Evolutionary conservation across 2,113 vertebrate genomes (phyloP).

Genomic region (Melierax canorus): DNA sequence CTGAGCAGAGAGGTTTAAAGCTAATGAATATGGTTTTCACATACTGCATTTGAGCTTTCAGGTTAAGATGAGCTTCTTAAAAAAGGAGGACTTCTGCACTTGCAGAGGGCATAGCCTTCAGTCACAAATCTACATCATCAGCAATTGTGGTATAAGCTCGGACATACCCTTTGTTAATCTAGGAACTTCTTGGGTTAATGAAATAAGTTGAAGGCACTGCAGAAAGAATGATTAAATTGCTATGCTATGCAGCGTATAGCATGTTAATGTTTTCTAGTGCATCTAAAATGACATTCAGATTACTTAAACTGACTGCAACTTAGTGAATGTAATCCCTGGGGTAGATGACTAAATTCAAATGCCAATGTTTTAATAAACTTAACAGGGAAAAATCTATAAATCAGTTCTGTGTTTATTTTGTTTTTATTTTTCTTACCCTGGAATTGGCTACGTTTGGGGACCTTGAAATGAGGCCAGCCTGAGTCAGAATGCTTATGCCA

Average conservation of each 20-base stretch:
- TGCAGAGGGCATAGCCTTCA: neutral
- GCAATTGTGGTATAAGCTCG: neutral
- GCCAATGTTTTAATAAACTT: neutral
- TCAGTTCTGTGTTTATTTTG: neutral
- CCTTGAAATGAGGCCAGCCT: neutral
- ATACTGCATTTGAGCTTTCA: neutral
- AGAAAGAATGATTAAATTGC: neutral
- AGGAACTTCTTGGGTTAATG: neutral
- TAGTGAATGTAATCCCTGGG: neutral
- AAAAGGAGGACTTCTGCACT: neutral
- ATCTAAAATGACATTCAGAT: neutral
- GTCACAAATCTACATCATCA: neutral
- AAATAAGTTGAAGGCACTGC: neutral
- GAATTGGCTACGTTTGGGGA: neutral
- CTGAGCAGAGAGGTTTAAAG: neutral
- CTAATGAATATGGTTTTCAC: neutral
- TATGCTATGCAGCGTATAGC: neutral
- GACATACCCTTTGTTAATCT: neutral
- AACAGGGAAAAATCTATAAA: neutral
- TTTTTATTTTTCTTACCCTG: neutral
- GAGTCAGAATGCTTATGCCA: neutral
- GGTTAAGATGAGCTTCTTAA: neutral
- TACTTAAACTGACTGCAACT: neutral
- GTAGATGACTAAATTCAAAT: neutral
- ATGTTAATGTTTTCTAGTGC: neutral